phyloP scores from a whole-genome alignment of 2,113 vertebrate genomes.

The Pyxicephalus adspersus region DNA sequence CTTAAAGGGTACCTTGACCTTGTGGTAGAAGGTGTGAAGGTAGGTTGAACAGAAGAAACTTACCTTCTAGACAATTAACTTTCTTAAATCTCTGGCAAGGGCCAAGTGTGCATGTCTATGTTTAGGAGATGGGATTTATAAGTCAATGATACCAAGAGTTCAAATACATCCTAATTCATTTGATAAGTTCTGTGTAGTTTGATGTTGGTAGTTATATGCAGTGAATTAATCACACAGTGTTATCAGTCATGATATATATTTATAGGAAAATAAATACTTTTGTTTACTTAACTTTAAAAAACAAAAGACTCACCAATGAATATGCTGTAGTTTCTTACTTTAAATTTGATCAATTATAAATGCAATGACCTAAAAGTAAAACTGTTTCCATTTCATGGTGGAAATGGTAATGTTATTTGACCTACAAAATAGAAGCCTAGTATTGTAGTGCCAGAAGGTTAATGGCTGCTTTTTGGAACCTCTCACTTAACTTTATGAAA shows the following conservation, averaged over 20 bases:
- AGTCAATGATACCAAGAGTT: conserved; percentile 46
- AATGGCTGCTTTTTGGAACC: no score
- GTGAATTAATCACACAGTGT: conserved; percentile 53
- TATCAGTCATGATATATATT: conserved; percentile 20
- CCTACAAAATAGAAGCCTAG: no score
- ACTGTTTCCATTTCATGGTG: no score
- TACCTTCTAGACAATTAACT: conserved; percentile 29
- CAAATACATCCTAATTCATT: conserved; percentile 45
- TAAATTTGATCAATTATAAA: neutral
- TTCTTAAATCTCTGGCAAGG: conserved; percentile 38
- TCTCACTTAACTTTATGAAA: no score
- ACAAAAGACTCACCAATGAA: neutral
- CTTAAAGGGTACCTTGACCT: conserved; percentile 58
- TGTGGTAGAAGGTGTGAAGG: conserved; percentile 55
- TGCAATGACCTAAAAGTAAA: neutral
- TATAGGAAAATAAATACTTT: conserved; percentile 45
- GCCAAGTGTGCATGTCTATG: conserved; percentile 66
- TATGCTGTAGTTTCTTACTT: neutral
- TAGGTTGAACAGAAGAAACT: conserved; percentile 60
- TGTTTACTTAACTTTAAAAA: conserved; percentile 24
- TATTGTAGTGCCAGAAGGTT: no score
- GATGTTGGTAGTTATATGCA: conserved; percentile 46
- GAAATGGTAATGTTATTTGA: no score
- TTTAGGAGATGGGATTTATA: conserved; percentile 60
- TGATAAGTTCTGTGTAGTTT: conserved; percentile 58